Evolutionary conservation across 2,113 vertebrate genomes (phyloP), one percentile per base, ranked within the genome.

Genomic region (Fregata magnificens): DNA sequence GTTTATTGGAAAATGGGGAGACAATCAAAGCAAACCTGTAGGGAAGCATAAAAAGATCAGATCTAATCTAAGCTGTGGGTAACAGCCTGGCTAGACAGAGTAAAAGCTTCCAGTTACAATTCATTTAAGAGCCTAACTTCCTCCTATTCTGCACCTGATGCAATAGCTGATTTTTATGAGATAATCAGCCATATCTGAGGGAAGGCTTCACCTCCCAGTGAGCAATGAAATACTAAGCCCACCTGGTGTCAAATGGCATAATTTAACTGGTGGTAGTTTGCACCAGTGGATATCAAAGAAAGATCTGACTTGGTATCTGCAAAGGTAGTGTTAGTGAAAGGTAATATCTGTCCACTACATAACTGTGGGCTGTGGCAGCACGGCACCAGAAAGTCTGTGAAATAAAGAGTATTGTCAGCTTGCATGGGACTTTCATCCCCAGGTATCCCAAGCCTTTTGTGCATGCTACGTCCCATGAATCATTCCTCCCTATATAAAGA

Each of bases 41-140:
- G 74, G 67, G 71, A 96, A 92, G 50, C 71, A 74, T 59, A 67
- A 83, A 95, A 92, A 83, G 66, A 91, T 77, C 82, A 85, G n/a
- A 66, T 86, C 89, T 94, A 92, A 82, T 91, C 93, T 94, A n/a
- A 94, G 74, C 32, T 63, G 79, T 78, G 95, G 84, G 58, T 94
- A 88, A 74, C 71, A 90, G 86, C 49, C 70, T 61, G 32, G 56
- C 58, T 90, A 91, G 90, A 82, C 32, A 89, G 73, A 79, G 44
- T 86, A 87, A 93, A 94, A 93, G 44, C 53, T 85, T 91, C 66
- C 84, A 91, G 53, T 86, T 83, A 59, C 45, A 86, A 88, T 67
- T 85, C 78, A 58, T 94, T 78, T 83, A 86, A 81, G 62, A 80
- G 47, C 88, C 34, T 70, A 89, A 81, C 93, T 96, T 95, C 65